phyloP scores from a whole-genome alignment of 2,113 vertebrate genomes.

The Pluvianellus socialis region DNA sequence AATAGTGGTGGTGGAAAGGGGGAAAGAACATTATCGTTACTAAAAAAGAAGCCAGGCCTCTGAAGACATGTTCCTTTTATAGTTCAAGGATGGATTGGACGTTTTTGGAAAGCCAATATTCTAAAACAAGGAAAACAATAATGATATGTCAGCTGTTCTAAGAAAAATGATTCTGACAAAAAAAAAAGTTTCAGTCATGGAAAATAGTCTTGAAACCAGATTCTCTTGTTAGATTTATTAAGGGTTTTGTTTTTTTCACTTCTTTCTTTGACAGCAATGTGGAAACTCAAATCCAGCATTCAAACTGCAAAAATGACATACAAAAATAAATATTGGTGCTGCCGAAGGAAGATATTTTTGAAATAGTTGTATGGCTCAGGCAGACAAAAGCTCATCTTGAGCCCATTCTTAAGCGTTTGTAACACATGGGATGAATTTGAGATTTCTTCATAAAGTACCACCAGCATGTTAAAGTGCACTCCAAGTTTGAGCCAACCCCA shows the following conservation, averaged over 20 bases:
- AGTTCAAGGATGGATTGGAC: not conserved
- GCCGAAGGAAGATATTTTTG: conserved; percentile 25
- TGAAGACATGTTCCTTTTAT: not conserved
- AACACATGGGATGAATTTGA: conserved; percentile 65
- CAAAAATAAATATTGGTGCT: conserved; percentile 53
- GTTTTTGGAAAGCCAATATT: not conserved
- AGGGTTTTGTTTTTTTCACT: not conserved
- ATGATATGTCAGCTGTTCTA: conserved; percentile 15
- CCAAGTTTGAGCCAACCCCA: not conserved
- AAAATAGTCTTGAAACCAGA: conserved; percentile 42
- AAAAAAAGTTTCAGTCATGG: conserved; percentile 3
- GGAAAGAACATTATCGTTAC: not conserved
- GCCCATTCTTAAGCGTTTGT: conserved; percentile 32
- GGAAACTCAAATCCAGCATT: conserved; percentile 13
- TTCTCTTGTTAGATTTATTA: conserved; percentile 33
- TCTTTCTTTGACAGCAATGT: not conserved
- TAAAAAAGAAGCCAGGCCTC: not conserved
- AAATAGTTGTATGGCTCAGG: not conserved
- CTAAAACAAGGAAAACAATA: conserved; percentile 33
- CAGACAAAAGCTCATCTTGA: conserved; percentile 44
- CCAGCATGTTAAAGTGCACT: not conserved
- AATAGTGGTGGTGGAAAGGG: not conserved
- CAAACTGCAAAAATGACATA: conserved; percentile 28
- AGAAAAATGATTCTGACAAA: conserved; percentile 9
- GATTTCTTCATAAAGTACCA: conserved; percentile 40